Evolutionary conservation across 1,140 invertebrate genomes (phyloP).

Genomic region (Lepidurus couesii): DNA sequence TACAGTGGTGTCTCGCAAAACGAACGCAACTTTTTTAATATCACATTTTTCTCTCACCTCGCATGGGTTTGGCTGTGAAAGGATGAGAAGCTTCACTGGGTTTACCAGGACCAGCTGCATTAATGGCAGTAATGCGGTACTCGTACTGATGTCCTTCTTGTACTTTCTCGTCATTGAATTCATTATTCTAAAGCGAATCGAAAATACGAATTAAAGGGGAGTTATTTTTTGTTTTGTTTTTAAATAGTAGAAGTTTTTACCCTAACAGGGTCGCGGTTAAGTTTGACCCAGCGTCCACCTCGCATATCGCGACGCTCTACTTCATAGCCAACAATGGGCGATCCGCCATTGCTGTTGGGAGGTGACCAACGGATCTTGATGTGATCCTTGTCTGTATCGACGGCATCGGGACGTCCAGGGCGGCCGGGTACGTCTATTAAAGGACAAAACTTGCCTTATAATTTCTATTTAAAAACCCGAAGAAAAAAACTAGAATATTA

Average conservation of each 20-base stretch:
- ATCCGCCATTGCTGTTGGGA: conserved; percentile 88
- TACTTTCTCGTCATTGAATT: conserved; percentile 86
- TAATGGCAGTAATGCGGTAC: conserved; percentile 85
- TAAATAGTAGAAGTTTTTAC: conserved; percentile 36
- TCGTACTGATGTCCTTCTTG: conserved; percentile 94
- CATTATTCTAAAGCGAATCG: conserved; percentile 48
- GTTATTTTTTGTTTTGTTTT: not conserved
- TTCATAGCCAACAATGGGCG: conserved; percentile 84
- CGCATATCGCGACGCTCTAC: conserved; percentile 87
- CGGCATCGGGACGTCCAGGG: conserved; percentile 80
- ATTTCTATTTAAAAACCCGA: conserved; percentile 27
- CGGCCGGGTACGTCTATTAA: conserved; percentile 66
- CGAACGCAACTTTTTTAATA: too few relatives aligned
- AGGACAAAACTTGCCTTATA: conserved; percentile 39
- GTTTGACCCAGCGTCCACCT: conserved; percentile 88
- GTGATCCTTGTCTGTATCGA: conserved; percentile 85
- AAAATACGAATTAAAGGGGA: conserved; percentile 31
- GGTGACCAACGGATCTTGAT: conserved; percentile 84
- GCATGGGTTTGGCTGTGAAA: conserved; percentile 88
- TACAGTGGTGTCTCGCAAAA: too few relatives aligned
- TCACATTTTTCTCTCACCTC: conserved; percentile 48
- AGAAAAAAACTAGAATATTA: conserved; percentile 44
- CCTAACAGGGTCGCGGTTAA: conserved; percentile 76
- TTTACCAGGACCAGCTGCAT: conserved; percentile 89
- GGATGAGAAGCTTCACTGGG: conserved; percentile 82